Percentiles rank a stretch among this genome's conserved stretches.
Evolutionary conservation across 2,888 invertebrate species (phyloP).

Genomic region (Mesodorylaimus sp.): DNA sequence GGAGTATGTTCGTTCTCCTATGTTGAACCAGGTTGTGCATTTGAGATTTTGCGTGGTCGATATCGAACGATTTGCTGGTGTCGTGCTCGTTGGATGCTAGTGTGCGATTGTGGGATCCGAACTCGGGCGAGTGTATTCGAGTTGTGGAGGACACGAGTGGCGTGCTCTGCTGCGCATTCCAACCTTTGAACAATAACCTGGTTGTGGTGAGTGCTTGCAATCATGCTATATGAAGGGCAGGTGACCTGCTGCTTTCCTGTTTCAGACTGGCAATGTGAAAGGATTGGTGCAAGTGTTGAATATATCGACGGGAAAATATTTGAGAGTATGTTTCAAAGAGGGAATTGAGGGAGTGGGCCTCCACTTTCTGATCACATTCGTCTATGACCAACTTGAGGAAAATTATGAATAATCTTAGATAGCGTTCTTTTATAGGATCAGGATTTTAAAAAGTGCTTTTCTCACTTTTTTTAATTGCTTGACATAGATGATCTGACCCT

Average conservation of each 20-base stretch:
- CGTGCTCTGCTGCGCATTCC: constrained; percentile 55
- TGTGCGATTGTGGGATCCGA: constrained; percentile 51
- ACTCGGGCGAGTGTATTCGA: constrained; percentile 41
- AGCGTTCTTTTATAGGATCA: no score
- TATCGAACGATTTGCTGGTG: constrained; percentile 60
- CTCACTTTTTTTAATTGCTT: no score
- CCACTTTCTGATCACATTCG: no score
- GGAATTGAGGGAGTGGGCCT: no score
- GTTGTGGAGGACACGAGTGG: constrained; percentile 43
- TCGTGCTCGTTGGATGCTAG: constrained; percentile 55
- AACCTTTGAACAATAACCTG: constrained; percentile 66
- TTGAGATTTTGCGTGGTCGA: constrained; percentile 60
- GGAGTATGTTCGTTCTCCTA: neutral
- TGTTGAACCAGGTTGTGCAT: neutral
- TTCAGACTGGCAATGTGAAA: constrained; percentile 48
- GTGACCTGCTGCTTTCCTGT: neutral
- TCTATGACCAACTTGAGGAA: no score
- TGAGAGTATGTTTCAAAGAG: constrained; percentile 38
- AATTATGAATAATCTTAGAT: no score
- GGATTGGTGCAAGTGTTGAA: constrained; percentile 60
- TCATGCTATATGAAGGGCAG: neutral
- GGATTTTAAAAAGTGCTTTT: no score
- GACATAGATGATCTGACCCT: no score
- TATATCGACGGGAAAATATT: constrained; percentile 63
- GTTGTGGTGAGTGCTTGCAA: constrained; percentile 45